These are phyloP conservation scores for Hemicrepidius hirtus DNA, from an alignment of 2,888 invertebrate genomes.

Conservation along the genomic window DNA sequence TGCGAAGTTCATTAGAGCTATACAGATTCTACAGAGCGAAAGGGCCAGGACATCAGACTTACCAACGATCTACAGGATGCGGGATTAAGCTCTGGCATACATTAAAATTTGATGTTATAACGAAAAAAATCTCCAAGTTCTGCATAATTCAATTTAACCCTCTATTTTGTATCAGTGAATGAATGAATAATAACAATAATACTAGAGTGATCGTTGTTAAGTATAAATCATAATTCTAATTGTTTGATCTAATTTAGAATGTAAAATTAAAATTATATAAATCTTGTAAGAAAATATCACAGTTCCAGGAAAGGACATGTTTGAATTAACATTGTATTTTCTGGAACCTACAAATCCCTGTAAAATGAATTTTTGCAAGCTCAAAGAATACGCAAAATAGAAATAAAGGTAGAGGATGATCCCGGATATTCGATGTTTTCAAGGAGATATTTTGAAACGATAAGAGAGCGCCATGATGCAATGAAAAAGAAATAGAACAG, in stretches of 20 bases:
- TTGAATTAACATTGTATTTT: not conserved
- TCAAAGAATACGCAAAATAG: slow-evolving; percentile 19
- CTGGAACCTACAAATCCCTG: slow-evolving; percentile 9
- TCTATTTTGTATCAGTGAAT: not conserved
- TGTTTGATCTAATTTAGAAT: not conserved
- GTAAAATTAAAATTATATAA: not conserved
- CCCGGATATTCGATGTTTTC: slow-evolving; percentile 10
- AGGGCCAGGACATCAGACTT: slow-evolving; percentile 51
- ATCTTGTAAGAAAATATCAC: not conserved
- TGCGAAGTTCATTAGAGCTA: slow-evolving; percentile 66
- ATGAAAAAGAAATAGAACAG: not conserved
- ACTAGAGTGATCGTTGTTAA: too few species aligned
- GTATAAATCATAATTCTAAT: too few species aligned
- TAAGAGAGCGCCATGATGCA: not conserved
- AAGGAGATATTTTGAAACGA: not conserved
- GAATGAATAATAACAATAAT: too few species aligned
- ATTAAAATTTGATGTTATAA: slow-evolving; percentile 20
- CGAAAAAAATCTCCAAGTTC: not conserved
- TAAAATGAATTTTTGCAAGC: slow-evolving; percentile 15
- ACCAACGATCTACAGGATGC: slow-evolving; percentile 29
- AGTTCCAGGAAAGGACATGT: not conserved
- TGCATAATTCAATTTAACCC: not conserved
- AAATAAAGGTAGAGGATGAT: not conserved
- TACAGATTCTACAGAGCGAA: slow-evolving; percentile 53
- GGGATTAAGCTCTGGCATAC: slow-evolving; percentile 28